Percentiles rank a stretch among this genome's conserved stretches.
Evolutionary conservation across 2,797 vertebrate genomes (phyloP).

Genomic region (Betta splendens): DNA sequence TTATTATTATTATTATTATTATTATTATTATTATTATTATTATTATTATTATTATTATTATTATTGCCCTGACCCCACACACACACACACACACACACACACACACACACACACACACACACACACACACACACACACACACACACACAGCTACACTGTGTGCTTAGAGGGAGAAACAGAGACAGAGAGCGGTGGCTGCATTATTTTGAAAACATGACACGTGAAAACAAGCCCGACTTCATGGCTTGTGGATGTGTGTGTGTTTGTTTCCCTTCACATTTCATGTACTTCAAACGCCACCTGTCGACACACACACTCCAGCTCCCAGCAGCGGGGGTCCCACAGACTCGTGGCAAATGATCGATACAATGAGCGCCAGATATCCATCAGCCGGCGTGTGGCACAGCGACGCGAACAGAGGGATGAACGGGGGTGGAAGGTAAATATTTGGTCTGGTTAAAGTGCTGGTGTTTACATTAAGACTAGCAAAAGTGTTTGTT

Average conservation of each 20-base stretch:
- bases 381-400: constrained; percentile 72
- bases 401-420: constrained; percentile 52
- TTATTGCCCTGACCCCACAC: constrained; percentile 66
- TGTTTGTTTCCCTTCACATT: background rate
- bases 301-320: constrained; percentile 7
- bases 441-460: constrained; percentile 85
- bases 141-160: constrained; percentile 20
- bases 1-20: no score
- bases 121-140: constrained; percentile 13
- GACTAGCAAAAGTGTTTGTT: constrained; percentile 80
- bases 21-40: no score
- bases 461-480: constrained; percentile 81
- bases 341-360: constrained; percentile 51
- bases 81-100: constrained; percentile 68
- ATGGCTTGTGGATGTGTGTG: background rate
- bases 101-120: constrained; percentile 3
- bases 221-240: constrained; percentile 56
- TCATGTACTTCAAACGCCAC: constrained; percentile 2
- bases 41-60: no score
- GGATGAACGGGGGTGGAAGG: constrained; percentile 68
- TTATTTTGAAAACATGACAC: constrained; percentile 47
- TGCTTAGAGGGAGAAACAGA: background rate
- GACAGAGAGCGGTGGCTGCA: constrained; percentile 9
- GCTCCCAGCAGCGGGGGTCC: constrained; percentile 27
- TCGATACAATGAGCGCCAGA: constrained; percentile 59